Base-by-base conservation (phyloP, 2,797 vertebrate genomes). In the Parambassis ranga region DNA sequence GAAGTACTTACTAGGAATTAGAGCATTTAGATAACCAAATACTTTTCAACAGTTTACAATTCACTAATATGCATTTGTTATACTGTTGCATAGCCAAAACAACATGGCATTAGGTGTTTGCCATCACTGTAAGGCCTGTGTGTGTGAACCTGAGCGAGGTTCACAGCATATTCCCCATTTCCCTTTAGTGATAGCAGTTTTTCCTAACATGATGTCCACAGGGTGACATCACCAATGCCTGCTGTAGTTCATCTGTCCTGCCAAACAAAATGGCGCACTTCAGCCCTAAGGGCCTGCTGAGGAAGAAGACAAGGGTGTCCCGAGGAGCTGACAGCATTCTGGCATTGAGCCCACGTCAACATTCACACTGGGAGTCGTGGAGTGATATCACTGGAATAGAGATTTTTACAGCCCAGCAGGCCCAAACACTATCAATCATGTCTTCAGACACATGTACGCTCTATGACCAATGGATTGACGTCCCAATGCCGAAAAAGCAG, bases 341-440 rank as follows among this genome's bases (percentile, higher is more conserved):
- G 90, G 91, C 90, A 38, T 23, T 16, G 8, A 13, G 83, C 90
- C 89, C 35, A 30, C 46, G 60, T 87, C 83, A 90, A 87, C 84
- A 81, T 73, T 72, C 68, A 81, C 61, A 81, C 71, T 50, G 51
- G 56, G 53, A 79, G 55, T 36, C 63, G 35, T 35, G 24, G 71
- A 70, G 66, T 82, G 82, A 89, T 89, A 81, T 89, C 86, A 88
- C 46, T 70, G 70, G 72, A 76, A 70, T 48, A 69, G 53, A 79
- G 77, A 65, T 43, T 79, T 84, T 87, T 80, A 81, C 60, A 79
- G 64, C 48, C 77, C 62, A 60, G 55, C 41, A 56, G 57, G 59
- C 67, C 65, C 39, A 79, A 82, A 87, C 35, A 51, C 73, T 42
- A 88, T 89, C 73, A 82, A 80, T 90, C 89, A 89, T 73, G 63